phyloP scores from a whole-genome alignment of 2,888 invertebrate species.

The Augiades crinisus region DNA sequence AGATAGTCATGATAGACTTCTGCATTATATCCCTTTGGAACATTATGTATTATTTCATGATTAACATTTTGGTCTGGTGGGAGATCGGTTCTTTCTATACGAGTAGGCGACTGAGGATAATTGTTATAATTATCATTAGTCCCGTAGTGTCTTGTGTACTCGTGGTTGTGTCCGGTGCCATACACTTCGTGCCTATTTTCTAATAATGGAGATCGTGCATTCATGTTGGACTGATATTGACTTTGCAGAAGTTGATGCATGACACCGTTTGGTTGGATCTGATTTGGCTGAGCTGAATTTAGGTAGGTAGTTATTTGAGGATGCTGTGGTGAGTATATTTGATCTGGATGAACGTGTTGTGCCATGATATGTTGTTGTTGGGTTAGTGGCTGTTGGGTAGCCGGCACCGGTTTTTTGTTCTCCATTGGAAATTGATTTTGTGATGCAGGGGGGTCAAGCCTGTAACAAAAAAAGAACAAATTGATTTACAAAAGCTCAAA shows the following conservation, averaged over 20 bases:
- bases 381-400: slow-evolving; percentile 80
- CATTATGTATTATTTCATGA: slow-evolving; percentile 67
- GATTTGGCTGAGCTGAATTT: slow-evolving; percentile 63
- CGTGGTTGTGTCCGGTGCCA: slow-evolving; percentile 77
- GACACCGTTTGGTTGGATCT: slow-evolving; percentile 77
- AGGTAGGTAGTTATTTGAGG: slow-evolving; percentile 64
- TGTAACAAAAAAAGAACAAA: slow-evolving; percentile 60
- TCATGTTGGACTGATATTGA: slow-evolving; percentile 72
- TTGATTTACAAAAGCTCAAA: background rate
- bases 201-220: slow-evolving; percentile 73
- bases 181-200: slow-evolving; percentile 82
- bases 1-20: slow-evolving; percentile 81
- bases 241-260: slow-evolving; percentile 78
- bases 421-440: slow-evolving; percentile 84
- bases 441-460: slow-evolving; percentile 87
- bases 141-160: slow-evolving; percentile 78
- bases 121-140: slow-evolving; percentile 81
- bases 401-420: slow-evolving; percentile 80
- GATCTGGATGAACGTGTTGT: slow-evolving; percentile 74
- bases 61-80: slow-evolving; percentile 72
- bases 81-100: slow-evolving; percentile 65
- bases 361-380: slow-evolving; percentile 73
- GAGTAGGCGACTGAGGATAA: slow-evolving; percentile 73
- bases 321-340: slow-evolving; percentile 73
- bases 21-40: slow-evolving; percentile 79